Conservation (phyloP, 2,113 vertebrate species). For the Brachypodius melanocephalos region DNA sequence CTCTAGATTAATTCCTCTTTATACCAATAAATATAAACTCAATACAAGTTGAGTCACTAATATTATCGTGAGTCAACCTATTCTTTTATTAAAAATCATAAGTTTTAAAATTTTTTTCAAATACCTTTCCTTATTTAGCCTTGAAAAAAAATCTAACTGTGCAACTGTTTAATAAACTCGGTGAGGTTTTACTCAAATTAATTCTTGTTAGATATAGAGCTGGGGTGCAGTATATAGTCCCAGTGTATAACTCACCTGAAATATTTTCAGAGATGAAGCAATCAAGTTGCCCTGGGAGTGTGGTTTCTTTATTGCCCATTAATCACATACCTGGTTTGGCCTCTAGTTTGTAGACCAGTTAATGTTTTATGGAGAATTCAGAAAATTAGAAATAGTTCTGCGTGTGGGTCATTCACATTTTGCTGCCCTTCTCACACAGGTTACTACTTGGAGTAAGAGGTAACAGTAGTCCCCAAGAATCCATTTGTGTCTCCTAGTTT, state of each 20-base stretch:
- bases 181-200: neutral
- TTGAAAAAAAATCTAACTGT: neutral
- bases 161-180: neutral
- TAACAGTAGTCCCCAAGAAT: neutral
- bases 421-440: neutral
- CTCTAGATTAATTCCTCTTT: neutral
- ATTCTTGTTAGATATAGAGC: neutral
- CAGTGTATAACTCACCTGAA: neutral
- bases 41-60: neutral
- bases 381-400: conserved; percentile 27
- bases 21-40: neutral
- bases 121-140: neutral
- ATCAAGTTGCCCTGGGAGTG: neutral
- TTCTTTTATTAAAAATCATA: neutral
- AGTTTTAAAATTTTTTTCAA: neutral
- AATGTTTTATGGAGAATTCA: conserved; percentile 35
- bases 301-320: neutral
- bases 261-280: neutral
- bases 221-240: neutral
- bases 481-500: neutral
- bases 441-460: neutral
- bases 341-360: neutral
- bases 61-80: neutral
- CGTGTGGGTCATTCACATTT: neutral
- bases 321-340: conserved; percentile 2